Conservation (phyloP, 2,797 vertebrate genomes). For the Halcyon smyrnensis region DNA sequence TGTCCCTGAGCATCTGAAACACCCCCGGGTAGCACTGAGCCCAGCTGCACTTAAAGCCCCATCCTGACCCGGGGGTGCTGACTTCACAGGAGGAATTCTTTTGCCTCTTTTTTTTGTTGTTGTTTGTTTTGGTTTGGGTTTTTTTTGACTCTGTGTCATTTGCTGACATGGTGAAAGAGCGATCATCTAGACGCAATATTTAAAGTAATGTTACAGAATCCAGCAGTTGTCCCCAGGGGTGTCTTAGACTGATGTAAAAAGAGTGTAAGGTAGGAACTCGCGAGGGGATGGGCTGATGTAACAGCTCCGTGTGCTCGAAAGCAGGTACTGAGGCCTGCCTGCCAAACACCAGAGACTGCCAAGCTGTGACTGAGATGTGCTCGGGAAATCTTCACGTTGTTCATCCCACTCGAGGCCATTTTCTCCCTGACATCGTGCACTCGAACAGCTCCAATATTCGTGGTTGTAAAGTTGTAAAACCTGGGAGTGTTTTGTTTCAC, state of each 20-base stretch:
- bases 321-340: neutral
- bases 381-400: neutral
- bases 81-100: neutral
- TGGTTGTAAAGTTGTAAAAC: neutral
- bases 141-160: neutral
- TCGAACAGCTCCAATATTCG: accelerated
- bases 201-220: constrained; percentile 32
- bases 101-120: neutral
- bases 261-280: constrained; percentile 66
- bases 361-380: neutral
- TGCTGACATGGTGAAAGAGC: neutral
- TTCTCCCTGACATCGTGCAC: accelerated
- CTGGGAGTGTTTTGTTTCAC: accelerated
- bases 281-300: constrained; percentile 78
- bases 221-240: constrained; percentile 69
- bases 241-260: constrained; percentile 77
- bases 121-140: no score
- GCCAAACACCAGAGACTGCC: neutral
- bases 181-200: constrained; percentile 24
- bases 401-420: neutral
- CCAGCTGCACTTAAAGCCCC: neutral
- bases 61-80: accelerated
- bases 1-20: neutral
- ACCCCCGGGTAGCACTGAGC: neutral
- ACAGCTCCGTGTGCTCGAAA: constrained; percentile 46